A percentile compares a stretch with the other conserved stretches of the same genome.
phyloP scores from a whole-genome alignment of 2,888 invertebrate genomes.

The Hofmannophila pseudospretella region DNA sequence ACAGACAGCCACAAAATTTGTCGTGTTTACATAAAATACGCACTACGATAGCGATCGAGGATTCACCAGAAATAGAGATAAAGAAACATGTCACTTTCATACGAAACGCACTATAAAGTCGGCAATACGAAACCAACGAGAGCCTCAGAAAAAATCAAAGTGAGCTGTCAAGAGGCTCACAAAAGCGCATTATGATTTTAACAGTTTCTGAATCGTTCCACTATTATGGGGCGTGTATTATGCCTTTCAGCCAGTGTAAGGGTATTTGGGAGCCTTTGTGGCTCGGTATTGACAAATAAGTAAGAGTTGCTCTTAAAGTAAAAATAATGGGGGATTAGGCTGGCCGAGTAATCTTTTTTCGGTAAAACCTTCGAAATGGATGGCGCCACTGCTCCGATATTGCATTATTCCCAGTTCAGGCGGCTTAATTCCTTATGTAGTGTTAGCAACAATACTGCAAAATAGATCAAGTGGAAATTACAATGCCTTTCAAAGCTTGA shows the following conservation, averaged over 20 bases:
- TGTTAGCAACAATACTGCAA: conserved; percentile 46
- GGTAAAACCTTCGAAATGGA: conserved; percentile 36
- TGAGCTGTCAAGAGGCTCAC: conserved; percentile 66
- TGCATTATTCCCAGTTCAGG: conserved; percentile 52
- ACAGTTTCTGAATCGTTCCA: conserved; percentile 71
- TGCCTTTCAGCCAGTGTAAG: conserved; percentile 66
- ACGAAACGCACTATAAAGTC: conserved; percentile 34
- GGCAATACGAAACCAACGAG: conserved; percentile 53
- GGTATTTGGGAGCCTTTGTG: conserved; percentile 76
- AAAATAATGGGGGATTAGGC: conserved; percentile 73
- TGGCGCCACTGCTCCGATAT: conserved; percentile 65
- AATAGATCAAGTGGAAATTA: conserved; percentile 66
- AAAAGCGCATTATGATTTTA: conserved; percentile 75
- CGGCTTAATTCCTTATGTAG: conserved; percentile 36
- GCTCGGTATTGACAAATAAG: conserved; percentile 76
- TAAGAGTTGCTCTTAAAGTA: conserved; percentile 68
- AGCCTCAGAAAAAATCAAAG: conserved; percentile 43
- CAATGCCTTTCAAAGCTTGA: conserved; percentile 39
- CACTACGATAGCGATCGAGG: conserved; percentile 62
- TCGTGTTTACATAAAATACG: conserved; percentile 76
- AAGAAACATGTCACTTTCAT: conserved; percentile 55
- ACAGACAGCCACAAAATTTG: conserved; percentile 61
- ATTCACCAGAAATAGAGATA: conserved; percentile 54
- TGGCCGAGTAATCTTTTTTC: conserved; percentile 46
- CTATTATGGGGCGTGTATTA: conserved; percentile 76